Evolutionary conservation across 2,113 vertebrate genomes (phyloP).

Genomic region (Pollimyrus isidori): DNA sequence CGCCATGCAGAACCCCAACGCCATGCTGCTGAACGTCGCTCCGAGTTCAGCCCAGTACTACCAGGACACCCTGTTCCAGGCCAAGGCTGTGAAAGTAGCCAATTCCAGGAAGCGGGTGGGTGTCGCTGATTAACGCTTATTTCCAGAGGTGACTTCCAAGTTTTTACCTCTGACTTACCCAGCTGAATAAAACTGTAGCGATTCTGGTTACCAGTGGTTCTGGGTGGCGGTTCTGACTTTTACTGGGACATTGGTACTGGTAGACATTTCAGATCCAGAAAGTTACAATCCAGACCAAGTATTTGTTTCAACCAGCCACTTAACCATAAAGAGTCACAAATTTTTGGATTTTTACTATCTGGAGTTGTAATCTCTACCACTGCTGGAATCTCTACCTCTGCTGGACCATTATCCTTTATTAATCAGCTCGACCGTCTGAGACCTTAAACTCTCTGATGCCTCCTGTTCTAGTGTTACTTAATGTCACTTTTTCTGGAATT

Average conservation of each 20-base stretch:
- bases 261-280: neutral
- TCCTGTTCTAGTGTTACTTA: neutral
- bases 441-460: neutral
- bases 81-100: constrained; percentile 83
- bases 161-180: neutral
- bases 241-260: neutral
- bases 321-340: neutral
- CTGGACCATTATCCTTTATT: neutral
- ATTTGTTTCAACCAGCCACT: neutral
- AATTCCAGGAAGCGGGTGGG: constrained; percentile 85
- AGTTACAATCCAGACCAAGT: neutral
- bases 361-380: neutral
- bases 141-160: neutral
- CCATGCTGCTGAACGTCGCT: constrained; percentile 84
- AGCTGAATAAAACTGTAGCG: neutral
- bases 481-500: neutral
- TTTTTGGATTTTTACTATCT: neutral
- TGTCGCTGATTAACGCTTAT: neutral
- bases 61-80: constrained; percentile 76
- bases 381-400: neutral
- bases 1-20: constrained; percentile 89
- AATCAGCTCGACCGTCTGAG: neutral
- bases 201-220: neutral
- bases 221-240: neutral
- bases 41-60: constrained; percentile 60